A percentile compares a stretch with the other conserved stretches of the same genome.
These are phyloP conservation scores for Apis dorsata DNA, from an alignment of 1,140 invertebrate genomes.

Conservation along the genomic window DNA sequence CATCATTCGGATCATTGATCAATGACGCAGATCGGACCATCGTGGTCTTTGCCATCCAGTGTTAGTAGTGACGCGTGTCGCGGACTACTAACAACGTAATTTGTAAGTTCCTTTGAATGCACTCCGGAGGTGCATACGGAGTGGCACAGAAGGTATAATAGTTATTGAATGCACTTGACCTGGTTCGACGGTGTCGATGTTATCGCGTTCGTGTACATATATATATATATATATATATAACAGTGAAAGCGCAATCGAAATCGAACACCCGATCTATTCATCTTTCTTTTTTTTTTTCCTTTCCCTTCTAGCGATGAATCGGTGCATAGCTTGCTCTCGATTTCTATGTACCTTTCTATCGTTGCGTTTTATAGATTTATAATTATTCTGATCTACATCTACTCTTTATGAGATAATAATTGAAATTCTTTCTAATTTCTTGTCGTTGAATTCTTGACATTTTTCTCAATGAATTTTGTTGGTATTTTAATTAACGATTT, in stretches of 20 bases:
- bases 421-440: no score
- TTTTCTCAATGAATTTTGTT: no score
- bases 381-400: no score
- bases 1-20: constrained; percentile 10
- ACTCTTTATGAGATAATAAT: no score
- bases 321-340: neutral
- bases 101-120: constrained; percentile 63
- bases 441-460: no score
- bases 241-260: constrained; percentile 45
- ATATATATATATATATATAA: neutral
- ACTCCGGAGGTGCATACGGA: constrained; percentile 33
- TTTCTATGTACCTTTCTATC: neutral
- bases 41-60: neutral
- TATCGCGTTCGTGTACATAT: neutral
- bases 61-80: constrained; percentile 37
- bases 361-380: neutral
- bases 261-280: constrained; percentile 21
- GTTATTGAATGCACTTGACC: constrained; percentile 59
- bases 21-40: constrained; percentile 40
- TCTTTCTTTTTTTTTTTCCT: neutral
- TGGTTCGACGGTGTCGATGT: constrained; percentile 25
- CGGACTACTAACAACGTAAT: constrained; percentile 58
- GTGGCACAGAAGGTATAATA: constrained; percentile 31
- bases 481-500: no score
- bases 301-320: neutral